Base-by-base conservation (phyloP, 2,888 invertebrate genomes). In the Cerastis rubricosa region DNA sequence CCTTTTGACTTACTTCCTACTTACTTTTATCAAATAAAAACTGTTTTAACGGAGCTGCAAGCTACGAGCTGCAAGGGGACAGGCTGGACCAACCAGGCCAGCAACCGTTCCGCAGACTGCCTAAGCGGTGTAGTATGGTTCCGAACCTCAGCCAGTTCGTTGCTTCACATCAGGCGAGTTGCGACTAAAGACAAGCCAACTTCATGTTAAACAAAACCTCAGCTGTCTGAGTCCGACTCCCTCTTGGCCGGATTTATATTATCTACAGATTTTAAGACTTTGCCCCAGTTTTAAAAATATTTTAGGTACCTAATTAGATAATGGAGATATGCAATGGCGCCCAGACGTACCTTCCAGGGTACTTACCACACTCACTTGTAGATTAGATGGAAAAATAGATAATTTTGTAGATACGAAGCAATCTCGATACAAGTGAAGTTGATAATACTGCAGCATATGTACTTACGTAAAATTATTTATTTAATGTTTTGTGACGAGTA, bases 341-440 rank as follows among this genome's bases (percentile, higher is more conserved):
- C 69, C 43, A 47, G 19, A 29, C 1, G 29, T 49, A 64, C 3
- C 22, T 17, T n/a, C 4, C 59, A 8, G 35, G 1, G 49, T 57
- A 64, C 11, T 17, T 51, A 59, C 45, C 45, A n/a, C 57, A 45
- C 54, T 54, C 40, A 19, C 29, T 68, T 29, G 11, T 17, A 45
- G 81, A 76, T 80, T 25, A 61, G 54, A 76, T 81, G 40, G 8
- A 47, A 76, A 61, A 61, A 70, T 35, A 6, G 66, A 80, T 74
- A 67, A 59, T 35, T 17, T 19, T 6, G 35, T n/a, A 71, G 12
- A 11, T 51, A 61, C 29, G 40, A 47, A 49, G 49, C n/a, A 61
- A 80, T 76, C 66, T 76, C 22, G 61, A 63, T 76, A 80, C 54
- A 70, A 81, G 69, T 57, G 35, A 71, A 80, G 57, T 49, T 49